These are phyloP conservation scores for Hemibagrus guttatus DNA, from an alignment of 2,797 vertebrate species.

Conservation along the genomic window DNA sequence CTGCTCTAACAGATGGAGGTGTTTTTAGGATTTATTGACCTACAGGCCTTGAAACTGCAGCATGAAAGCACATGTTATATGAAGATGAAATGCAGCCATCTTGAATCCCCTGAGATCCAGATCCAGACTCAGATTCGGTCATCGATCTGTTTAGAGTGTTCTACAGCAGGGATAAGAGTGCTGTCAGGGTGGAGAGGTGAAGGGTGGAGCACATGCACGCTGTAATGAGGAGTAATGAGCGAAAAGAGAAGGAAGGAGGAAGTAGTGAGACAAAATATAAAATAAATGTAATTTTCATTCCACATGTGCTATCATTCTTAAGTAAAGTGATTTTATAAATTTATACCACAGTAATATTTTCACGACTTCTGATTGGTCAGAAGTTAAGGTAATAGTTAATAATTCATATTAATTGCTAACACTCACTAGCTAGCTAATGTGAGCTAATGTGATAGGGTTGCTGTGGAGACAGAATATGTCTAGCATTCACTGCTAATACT, in stretches of 20 bases:
- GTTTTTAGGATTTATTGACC: neutral
- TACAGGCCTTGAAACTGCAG: neutral
- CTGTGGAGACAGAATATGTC: no score
- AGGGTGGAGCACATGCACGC: neutral
- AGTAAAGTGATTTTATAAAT: no score
- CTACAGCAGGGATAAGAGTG: neutral
- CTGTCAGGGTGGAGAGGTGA: conserved; percentile 1
- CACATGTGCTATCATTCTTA: no score
- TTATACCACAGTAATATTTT: neutral
- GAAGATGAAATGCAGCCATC: conserved; percentile 26
- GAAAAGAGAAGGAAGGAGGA: neutral
- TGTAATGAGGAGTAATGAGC: conserved; percentile 33
- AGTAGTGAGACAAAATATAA: neutral
- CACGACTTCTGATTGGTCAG: neutral
- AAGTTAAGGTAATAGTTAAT: neutral
- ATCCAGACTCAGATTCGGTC: conserved; percentile 13
- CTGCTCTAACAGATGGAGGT: neutral
- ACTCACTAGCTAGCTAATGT: no score
- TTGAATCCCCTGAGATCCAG: conserved; percentile 17
- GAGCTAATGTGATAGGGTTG: no score
- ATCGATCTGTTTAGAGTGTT: conserved; percentile 49
- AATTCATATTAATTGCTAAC: no score
- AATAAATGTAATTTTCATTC: neutral
- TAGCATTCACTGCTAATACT: no score
- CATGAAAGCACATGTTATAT: conserved; percentile 20